A percentile compares a stretch with the other conserved stretches of the same genome.
Evolutionary conservation across 2,888 invertebrate species (phyloP).

Genomic region (Leptinotarsa tumamoca): DNA sequence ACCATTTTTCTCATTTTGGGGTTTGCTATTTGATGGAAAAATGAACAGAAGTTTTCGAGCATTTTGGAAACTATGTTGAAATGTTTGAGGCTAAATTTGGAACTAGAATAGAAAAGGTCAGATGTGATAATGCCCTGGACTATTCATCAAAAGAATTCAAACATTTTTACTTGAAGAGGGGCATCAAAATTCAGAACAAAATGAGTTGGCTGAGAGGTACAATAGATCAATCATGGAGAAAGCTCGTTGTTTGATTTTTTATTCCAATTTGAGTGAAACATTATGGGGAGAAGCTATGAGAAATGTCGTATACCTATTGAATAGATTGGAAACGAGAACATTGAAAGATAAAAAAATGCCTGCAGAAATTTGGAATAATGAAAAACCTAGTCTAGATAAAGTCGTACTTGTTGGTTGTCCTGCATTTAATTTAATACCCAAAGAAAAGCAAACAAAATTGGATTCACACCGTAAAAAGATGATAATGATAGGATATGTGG

Average conservation of each 20-base stretch:
- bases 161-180: conserved; percentile 42
- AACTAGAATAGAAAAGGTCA: too few species aligned
- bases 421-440: conserved; percentile 51
- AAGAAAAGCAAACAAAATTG: conserved; percentile 50
- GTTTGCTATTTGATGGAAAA: too few species aligned
- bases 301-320: conserved; percentile 31
- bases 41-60: too few species aligned
- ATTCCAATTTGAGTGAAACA: conserved; percentile 35
- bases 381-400: conserved; percentile 52
- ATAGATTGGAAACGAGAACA: conserved; percentile 6
- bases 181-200: conserved; percentile 29
- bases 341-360: not conserved
- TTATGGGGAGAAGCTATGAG: conserved; percentile 24
- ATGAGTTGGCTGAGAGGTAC: conserved; percentile 14
- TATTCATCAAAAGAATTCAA: conserved; percentile 36
- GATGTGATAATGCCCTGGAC: not conserved
- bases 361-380: conserved; percentile 30
- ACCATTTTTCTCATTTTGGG: not conserved
- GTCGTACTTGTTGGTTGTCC: conserved; percentile 54
- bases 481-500: conserved; percentile 47
- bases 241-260: conserved; percentile 44
- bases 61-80: too few species aligned
- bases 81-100: too few species aligned
- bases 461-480: conserved; percentile 50
- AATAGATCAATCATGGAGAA: conserved; percentile 44